Evolutionary conservation across 1,140 invertebrate species (phyloP).

Genomic region (Lamellibrachia luymesi): DNA sequence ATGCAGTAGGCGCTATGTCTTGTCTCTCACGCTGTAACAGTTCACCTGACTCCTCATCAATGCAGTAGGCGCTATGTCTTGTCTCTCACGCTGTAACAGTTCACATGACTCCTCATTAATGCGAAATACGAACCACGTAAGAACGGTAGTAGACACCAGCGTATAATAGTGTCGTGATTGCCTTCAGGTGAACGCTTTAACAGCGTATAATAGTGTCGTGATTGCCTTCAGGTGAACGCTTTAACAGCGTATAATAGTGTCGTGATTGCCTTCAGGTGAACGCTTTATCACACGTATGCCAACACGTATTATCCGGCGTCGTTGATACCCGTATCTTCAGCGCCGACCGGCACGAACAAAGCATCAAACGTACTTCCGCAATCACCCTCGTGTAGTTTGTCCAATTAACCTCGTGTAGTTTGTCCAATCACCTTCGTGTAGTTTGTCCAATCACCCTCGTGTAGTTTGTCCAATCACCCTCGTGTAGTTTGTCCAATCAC

Average conservation of each 20-base stretch:
- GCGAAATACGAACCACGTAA: background rate
- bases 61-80: no score
- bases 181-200: background rate
- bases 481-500: background rate
- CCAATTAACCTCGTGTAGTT: no score
- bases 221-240: background rate
- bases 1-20: no score
- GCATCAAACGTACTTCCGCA: background rate
- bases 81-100: background rate
- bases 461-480: background rate
- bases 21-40: background rate
- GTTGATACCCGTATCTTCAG: background rate
- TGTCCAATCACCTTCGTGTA: no score
- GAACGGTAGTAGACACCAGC: background rate
- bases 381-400: background rate
- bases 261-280: no score
- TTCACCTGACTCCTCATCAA: background rate
- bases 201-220: background rate
- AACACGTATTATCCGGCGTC: background rate
- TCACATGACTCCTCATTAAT: background rate
- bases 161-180: background rate
- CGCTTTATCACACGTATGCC: background rate
- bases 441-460: background rate
- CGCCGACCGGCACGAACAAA: background rate
- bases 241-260: no score